Conservation (phyloP, 2,888 invertebrate genomes). For the Leptinotarsa tumamoca region DNA sequence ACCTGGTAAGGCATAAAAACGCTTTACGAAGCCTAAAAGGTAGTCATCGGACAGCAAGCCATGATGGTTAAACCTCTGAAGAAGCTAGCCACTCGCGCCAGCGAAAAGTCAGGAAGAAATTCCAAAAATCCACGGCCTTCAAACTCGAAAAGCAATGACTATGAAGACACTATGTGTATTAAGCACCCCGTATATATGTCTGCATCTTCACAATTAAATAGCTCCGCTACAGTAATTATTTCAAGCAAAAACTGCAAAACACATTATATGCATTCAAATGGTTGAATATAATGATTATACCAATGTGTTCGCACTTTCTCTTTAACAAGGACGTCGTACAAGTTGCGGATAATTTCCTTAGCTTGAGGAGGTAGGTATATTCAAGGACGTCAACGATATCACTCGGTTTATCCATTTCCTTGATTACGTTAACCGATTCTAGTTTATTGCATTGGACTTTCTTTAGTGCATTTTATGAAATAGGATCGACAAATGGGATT, state of each 20-base stretch:
- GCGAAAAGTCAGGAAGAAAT: too few relatives aligned
- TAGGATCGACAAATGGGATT: background rate
- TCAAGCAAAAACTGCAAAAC: background rate
- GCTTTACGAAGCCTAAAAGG: too few relatives aligned
- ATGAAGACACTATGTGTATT: too few relatives aligned
- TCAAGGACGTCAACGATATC: background rate
- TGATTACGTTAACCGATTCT: background rate
- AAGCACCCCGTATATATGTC: background rate
- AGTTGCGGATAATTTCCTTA: background rate
- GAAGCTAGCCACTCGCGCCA: too few relatives aligned
- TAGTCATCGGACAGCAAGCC: too few relatives aligned
- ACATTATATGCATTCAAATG: conserved; percentile 5
- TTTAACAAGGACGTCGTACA: background rate
- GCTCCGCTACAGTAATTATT: background rate
- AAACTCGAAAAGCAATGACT: too few relatives aligned
- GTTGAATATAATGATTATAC: conserved; percentile 1
- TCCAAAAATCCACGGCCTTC: too few relatives aligned
- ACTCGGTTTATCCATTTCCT: background rate
- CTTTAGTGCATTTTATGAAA: background rate
- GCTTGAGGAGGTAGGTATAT: background rate
- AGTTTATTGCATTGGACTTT: background rate
- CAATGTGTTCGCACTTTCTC: conserved; percentile 10
- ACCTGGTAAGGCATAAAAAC: too few relatives aligned
- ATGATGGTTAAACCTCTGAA: too few relatives aligned
- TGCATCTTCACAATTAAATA: background rate